Conservation (phyloP, 1,140 invertebrate genomes). For the Trichonephila clavata region DNA sequence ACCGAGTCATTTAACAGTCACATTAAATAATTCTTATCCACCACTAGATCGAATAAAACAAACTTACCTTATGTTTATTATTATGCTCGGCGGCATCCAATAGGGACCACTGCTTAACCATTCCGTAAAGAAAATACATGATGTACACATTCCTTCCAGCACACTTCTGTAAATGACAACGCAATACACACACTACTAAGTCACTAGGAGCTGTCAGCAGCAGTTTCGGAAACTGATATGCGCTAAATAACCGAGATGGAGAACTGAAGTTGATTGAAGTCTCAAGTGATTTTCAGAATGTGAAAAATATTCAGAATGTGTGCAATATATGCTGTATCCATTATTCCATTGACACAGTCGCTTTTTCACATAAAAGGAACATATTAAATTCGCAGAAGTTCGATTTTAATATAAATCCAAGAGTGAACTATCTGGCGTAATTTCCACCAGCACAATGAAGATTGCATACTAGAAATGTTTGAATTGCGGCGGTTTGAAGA, state of each 20-base stretch:
- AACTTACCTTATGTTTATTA: constrained; percentile 34
- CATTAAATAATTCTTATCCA: no score
- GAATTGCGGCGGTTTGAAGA: no score
- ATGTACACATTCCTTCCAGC: constrained; percentile 36
- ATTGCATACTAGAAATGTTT: no score
- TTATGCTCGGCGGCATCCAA: constrained; percentile 52
- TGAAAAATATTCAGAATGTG: background rate
- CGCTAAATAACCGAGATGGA: background rate
- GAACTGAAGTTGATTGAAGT: background rate
- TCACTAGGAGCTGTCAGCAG: background rate
- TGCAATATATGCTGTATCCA: background rate
- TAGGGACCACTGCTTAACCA: constrained; percentile 70
- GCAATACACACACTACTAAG: background rate
- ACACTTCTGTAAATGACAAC: background rate
- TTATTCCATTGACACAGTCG: background rate
- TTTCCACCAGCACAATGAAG: no score
- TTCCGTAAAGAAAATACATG: constrained; percentile 74
- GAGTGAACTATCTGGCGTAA: no score
- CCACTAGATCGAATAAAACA: no score
- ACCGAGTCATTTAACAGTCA: no score
- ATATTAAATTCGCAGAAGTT: no score
- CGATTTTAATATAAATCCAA: no score
- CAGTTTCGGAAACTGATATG: background rate
- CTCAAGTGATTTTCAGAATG: background rate
- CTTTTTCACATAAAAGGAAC: no score